Base-by-base conservation (phyloP, 53 echinoderm and acorn worm species). In the Apostichopus leukothele region DNA sequence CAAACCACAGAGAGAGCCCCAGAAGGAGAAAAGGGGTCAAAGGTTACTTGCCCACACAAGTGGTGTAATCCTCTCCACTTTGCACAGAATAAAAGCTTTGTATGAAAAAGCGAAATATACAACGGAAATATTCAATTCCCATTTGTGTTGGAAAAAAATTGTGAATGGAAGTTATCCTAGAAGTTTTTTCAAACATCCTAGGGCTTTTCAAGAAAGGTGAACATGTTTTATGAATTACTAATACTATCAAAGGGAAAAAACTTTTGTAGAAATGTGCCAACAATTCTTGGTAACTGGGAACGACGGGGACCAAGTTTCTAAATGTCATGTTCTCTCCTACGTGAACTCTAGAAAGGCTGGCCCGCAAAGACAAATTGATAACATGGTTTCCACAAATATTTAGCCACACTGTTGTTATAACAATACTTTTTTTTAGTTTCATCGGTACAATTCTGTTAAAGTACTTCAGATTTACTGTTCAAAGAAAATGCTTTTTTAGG, bases 11-110 rank as follows among this genome's bases (percentile, higher is more conserved):
- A 81, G 51, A 55, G 60, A 81, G 39, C 81, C 81, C 81, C 81
- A 81, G 81, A 81, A 54, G 81, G 81, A 25, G 55, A 81, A 81
- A 55, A 59, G 55, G 18, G 20, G 81, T 81, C 52, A 51, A 22
- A 81, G 81, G 81, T 81, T n/a, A 81, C 81, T 57, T 81, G 81
- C 81, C 81, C 81, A 81, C 81, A 81, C 81, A 81, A 81, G 81
- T 81, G 60, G 81, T n/a, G 25, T 81, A 81, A 81, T 81, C 81
- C 81, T 57, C 55, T 54, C 81, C 55, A 21, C 81, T 54, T 59
- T 59, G 21, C 60, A 54, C 20, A 55, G 51, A 81, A 81, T 81
- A 81, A 81, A 18, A 59, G 81, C 81, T 81, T 81, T 81, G 81
- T 55, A 81, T 81, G 19, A 55, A 10, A 55, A 54, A 18, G 20